Evolutionary conservation across 1,140 invertebrate species (phyloP).

Genomic region (Harpegnathos saltator): DNA sequence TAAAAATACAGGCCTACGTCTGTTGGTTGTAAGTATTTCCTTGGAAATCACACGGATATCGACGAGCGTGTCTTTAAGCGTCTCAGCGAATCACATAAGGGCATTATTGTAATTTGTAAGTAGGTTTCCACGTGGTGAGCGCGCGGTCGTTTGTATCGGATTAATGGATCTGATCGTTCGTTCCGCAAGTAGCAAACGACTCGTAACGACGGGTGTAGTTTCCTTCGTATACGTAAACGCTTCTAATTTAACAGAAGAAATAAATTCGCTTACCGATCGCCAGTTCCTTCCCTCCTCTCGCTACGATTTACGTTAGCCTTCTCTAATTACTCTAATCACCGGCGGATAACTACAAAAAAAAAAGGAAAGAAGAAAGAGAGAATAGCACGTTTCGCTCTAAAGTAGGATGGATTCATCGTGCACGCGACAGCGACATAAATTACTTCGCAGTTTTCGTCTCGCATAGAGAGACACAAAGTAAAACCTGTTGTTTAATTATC

Average conservation of each 20-base stretch:
- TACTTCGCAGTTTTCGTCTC: neutral
- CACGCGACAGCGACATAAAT: too few species aligned
- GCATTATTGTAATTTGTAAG: slow-evolving; percentile 43
- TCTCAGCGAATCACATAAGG: neutral
- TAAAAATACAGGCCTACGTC: too few species aligned
- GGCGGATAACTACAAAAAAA: too few species aligned
- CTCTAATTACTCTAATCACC: slow-evolving; percentile 29
- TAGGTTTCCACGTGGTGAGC: slow-evolving; percentile 38
- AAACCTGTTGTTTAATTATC: neutral
- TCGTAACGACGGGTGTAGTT: slow-evolving; percentile 32
- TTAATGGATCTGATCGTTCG: slow-evolving; percentile 49
- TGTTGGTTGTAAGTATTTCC: neutral
- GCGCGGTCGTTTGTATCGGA: slow-evolving; percentile 33
- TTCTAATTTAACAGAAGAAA: slow-evolving; percentile 10
- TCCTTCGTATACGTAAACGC: slow-evolving; percentile 44
- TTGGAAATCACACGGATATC: slow-evolving; percentile 6
- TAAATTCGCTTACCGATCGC: slow-evolving; percentile 36
- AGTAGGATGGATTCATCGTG: too few species aligned
- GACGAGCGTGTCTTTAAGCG: slow-evolving; percentile 8
- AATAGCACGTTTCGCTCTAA: too few species aligned
- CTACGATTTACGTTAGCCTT: neutral
- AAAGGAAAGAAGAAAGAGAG: too few species aligned
- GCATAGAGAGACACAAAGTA: neutral
- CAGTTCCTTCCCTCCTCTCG: neutral
- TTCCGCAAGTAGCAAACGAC: slow-evolving; percentile 46